These are phyloP conservation scores for Pholis gunnellus DNA, from an alignment of 2,113 vertebrate genomes.

Conservation along the genomic window DNA sequence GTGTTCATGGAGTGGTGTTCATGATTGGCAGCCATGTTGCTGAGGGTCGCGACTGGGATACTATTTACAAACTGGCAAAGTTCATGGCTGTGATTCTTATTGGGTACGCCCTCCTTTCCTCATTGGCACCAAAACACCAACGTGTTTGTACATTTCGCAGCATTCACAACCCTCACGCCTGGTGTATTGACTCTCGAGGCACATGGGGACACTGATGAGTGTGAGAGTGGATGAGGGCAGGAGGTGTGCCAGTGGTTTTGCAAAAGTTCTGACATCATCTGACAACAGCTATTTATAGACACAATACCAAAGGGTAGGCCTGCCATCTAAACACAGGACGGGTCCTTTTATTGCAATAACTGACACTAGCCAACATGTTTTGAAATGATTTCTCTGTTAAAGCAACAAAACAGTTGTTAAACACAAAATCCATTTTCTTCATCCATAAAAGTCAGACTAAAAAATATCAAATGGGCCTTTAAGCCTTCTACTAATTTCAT, in stretches of 20 bases:
- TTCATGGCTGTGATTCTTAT: neutral
- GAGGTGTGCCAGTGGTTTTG: neutral
- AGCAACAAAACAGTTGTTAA: neutral
- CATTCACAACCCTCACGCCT: neutral
- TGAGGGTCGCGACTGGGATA: neutral
- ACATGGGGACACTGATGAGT: too few species aligned
- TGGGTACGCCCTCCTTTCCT: neutral
- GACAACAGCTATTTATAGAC: neutral
- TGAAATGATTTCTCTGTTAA: neutral
- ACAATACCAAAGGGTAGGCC: neutral
- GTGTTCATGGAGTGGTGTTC: slow-evolving; percentile 22
- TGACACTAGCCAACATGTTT: neutral
- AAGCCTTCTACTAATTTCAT: neutral
- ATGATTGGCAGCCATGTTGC: neutral
- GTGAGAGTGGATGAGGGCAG: neutral
- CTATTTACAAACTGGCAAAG: neutral
- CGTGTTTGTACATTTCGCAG: neutral
- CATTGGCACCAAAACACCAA: neutral
- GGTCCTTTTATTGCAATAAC: neutral
- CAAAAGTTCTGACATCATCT: too few species aligned
- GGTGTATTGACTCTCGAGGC: too few species aligned
- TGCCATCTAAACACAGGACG: neutral
- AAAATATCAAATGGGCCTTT: neutral
- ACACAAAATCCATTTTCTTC: neutral
- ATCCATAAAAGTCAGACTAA: neutral